Base-by-base conservation (phyloP, 2,797 vertebrate genomes). In the Lutjanus argentimaculatus region DNA sequence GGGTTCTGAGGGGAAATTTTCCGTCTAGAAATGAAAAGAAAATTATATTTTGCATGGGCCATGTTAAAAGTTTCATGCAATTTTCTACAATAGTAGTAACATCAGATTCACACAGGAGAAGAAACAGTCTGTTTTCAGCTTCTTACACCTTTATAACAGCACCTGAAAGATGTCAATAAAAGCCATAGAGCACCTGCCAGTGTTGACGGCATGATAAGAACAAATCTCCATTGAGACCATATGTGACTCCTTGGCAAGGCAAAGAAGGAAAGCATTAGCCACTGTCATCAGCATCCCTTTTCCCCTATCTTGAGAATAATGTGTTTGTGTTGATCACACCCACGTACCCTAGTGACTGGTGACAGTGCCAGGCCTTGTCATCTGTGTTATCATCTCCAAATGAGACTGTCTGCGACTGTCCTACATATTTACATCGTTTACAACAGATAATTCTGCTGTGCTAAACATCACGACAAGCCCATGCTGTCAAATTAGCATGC, bases 1-100 rank as follows among this genome's bases (percentile, higher is more conserved):
- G 97, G 98, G 97, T 97, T 99, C 98, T 94, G 97, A 97, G 96
- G 98, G 96, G 96, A 99, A 99, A 98, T 98, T 99, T 97, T 99
- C 98, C 92, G 98, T 99, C 98, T 99, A 95, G 92, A 97, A 98
- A 97, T 95, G 93, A 97, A 95, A 97, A 95, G 93, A 95, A 96
- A 96, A 90, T 72, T 71, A 79, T 76, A 86, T 89, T 88, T 85
- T 79, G 56, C 53, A 80, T 76, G 75, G 65, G 61, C 46, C 25
- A 62, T 22, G 22, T 81, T 83, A 71, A 76, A 79, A 62, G 65
- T 22, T 62, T 55, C 16, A 70, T 30, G 45, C 67, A 21, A 59
- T 61, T 85, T 66, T 80, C 74, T 67, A 68, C 53, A 83, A 75
- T 40, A 80, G 49, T 11, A 53, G 11, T 55, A 62, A 82, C 61